phyloP scores from a whole-genome alignment of 2,113 vertebrate species.

The Coracopsis vasa region DNA sequence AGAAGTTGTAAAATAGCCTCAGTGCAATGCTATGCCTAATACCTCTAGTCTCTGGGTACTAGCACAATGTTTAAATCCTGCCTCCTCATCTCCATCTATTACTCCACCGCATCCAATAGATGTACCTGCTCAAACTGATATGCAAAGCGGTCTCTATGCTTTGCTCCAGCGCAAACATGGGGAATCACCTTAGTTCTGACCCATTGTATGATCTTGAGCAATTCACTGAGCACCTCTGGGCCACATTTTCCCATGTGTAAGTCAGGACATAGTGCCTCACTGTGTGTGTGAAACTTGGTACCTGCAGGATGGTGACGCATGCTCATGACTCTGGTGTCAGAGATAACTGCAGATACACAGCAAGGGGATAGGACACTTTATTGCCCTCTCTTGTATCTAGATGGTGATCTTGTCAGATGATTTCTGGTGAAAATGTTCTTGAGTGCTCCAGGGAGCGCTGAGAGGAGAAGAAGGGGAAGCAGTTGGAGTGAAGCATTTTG shows the following conservation, averaged over 20 bases:
- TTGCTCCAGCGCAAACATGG: background rate
- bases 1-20: background rate
- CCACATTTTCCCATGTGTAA: rapidly evolving
- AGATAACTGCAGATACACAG: rapidly evolving
- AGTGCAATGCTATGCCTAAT: background rate
- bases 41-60: background rate
- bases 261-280: background rate
- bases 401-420: background rate
- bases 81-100: background rate
- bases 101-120: background rate
- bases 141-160: rapidly evolving
- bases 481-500: background rate
- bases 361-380: background rate
- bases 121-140: background rate
- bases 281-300: rapidly evolving
- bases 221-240: background rate
- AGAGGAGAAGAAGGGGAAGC: background rate
- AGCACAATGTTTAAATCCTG: background rate
- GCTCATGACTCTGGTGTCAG: background rate
- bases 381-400: background rate
- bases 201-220: background rate
- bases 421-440: background rate
- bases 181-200: background rate
- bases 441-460: background rate
- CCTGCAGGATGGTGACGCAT: background rate